Conservation (phyloP, 64 coral and sea anemone genomes). For the Montipora cactus region DNA sequence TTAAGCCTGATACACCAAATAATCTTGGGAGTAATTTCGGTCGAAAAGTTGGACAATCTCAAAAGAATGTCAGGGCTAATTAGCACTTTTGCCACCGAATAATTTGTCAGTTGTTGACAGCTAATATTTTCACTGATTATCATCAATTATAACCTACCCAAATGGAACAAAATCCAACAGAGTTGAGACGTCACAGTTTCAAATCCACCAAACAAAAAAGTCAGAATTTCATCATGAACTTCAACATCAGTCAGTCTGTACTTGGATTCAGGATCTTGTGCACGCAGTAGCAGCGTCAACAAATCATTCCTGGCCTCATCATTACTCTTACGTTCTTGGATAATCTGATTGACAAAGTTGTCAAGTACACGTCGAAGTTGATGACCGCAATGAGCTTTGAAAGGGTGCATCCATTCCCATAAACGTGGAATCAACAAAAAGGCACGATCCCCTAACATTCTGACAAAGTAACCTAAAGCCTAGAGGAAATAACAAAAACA, state of each 20-base stretch:
- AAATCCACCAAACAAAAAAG: slow-evolving; percentile 81
- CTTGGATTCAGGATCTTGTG: slow-evolving; percentile 53
- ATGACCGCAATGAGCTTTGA: slow-evolving; percentile 9
- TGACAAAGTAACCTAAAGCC: slow-evolving; percentile 63
- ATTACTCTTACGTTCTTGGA: slow-evolving; percentile 36
- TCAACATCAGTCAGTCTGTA: slow-evolving; percentile 61
- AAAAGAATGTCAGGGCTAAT: too few relatives aligned
- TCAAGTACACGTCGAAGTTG: slow-evolving; percentile 31
- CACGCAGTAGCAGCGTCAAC: slow-evolving; percentile 56
- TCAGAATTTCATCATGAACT: slow-evolving; percentile 79
- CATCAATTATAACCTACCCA: slow-evolving; percentile 40
- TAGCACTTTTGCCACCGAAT: too few relatives aligned
- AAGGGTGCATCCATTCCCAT: slow-evolving; percentile 69
- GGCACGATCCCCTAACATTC: slow-evolving; percentile 45
- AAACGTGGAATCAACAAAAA: slow-evolving; percentile 32
- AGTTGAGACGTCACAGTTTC: slow-evolving; percentile 73
- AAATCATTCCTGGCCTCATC: slow-evolving; percentile 57
- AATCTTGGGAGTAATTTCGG: too few relatives aligned
- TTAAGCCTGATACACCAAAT: too few relatives aligned
- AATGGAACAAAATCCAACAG: slow-evolving; percentile 70
- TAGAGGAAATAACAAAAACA: slow-evolving; percentile 6
- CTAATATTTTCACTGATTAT: too few relatives aligned
- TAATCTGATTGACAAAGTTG: slow-evolving; percentile 59
- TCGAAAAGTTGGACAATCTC: too few relatives aligned
- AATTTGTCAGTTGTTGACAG: too few relatives aligned